These are phyloP conservation scores for Myrmecobius fasciatus DNA, from an alignment of 2,113 vertebrate species.

Conservation along the genomic window DNA sequence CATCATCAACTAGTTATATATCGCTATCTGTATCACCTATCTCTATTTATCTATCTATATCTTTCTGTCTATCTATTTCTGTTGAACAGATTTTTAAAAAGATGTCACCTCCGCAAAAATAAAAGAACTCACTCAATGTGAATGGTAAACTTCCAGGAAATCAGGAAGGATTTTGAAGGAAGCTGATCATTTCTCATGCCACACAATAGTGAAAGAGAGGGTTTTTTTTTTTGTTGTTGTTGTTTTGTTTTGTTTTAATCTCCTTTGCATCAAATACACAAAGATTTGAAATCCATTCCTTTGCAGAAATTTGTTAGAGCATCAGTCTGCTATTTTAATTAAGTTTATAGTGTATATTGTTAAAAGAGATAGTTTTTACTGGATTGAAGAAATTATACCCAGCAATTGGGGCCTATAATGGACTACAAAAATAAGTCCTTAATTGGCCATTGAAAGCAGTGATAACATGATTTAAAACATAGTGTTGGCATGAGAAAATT, in stretches of 20 bases:
- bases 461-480: constrained; percentile 82
- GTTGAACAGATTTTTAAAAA: background rate
- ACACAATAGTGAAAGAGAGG: background rate
- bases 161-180: background rate
- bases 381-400: constrained; percentile 69
- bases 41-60: no score
- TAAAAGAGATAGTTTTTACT: constrained; percentile 65
- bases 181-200: background rate
- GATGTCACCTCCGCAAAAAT: background rate
- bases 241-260: no score
- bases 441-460: constrained; percentile 79
- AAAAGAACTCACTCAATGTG: background rate
- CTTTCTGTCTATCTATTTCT: background rate
- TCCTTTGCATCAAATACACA: constrained; percentile 38
- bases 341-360: constrained; percentile 69
- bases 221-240: no score
- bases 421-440: constrained; percentile 75
- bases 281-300: constrained; percentile 38
- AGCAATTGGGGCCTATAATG: constrained; percentile 67
- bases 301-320: constrained; percentile 68
- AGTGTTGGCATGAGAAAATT: constrained; percentile 72
- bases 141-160: background rate
- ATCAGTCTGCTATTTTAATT: constrained; percentile 49
- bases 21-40: no score
- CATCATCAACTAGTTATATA: background rate